Conservation (phyloP, 1,140 invertebrate genomes). For the Oryctes rhinoceros region DNA sequence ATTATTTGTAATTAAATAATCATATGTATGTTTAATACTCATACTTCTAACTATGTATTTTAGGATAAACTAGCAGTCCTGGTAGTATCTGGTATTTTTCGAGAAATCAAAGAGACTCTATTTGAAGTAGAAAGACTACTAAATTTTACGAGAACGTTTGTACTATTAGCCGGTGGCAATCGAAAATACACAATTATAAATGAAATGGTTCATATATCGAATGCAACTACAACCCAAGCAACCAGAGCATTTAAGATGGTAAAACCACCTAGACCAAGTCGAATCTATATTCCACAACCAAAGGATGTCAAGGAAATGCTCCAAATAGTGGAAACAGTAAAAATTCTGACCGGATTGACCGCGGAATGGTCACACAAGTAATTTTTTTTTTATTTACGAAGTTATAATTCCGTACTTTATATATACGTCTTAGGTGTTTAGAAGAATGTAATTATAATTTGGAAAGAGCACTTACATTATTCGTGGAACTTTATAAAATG, state of each 20-base stretch:
- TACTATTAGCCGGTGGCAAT: slow-evolving; percentile 75
- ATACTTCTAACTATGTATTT: neutral
- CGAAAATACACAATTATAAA: slow-evolving; percentile 81
- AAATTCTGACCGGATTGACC: slow-evolving; percentile 83
- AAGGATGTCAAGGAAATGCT: slow-evolving; percentile 66
- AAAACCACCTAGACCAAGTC: slow-evolving; percentile 19
- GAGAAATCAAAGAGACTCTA: slow-evolving; percentile 64
- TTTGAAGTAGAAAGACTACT: slow-evolving; percentile 52
- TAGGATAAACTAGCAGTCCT: slow-evolving; percentile 74
- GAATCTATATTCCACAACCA: neutral
- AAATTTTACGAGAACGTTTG: slow-evolving; percentile 78
- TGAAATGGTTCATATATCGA: slow-evolving; percentile 80
- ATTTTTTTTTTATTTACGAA: slow-evolving; percentile 42
- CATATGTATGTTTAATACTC: slow-evolving; percentile 65
- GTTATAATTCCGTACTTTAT: neutral
- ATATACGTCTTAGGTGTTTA: slow-evolving; percentile 71
- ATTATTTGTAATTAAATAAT: too few species aligned
- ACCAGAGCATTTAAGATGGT: slow-evolving; percentile 50
- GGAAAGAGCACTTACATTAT: slow-evolving; percentile 77
- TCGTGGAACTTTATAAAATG: slow-evolving; percentile 78
- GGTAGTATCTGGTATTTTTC: slow-evolving; percentile 79
- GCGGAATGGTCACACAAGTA: slow-evolving; percentile 82
- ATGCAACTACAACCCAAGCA: slow-evolving; percentile 75
- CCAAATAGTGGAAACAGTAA: slow-evolving; percentile 74
- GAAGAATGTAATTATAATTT: slow-evolving; percentile 86